Evolutionary conservation across 2,888 invertebrate species (phyloP).

Genomic region (Volucella zonaria): DNA sequence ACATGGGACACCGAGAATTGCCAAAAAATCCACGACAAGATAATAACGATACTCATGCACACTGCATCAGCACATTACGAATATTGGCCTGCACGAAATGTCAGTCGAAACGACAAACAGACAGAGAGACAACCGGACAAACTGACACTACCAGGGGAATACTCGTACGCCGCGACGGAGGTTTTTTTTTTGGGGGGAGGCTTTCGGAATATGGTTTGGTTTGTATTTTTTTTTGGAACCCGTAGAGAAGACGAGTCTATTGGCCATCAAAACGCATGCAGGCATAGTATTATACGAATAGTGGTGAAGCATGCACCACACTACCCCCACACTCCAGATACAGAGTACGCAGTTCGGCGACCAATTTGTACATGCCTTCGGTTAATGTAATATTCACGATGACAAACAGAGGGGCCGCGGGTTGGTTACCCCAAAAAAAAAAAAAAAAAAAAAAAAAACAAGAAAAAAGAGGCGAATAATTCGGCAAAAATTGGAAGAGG

Average conservation of each 20-base stretch:
- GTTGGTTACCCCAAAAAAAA: constrained; percentile 3
- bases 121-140: constrained; percentile 39
- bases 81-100: constrained; percentile 46
- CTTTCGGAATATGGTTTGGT: neutral
- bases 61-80: constrained; percentile 25
- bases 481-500: neutral
- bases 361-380: constrained; percentile 68
- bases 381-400: constrained; percentile 67
- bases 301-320: constrained; percentile 3
- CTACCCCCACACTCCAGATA: constrained; percentile 11
- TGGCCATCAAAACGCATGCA: constrained; percentile 44
- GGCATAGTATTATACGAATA: constrained; percentile 12
- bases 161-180: too few species aligned
- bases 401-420: neutral
- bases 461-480: constrained; percentile 13
- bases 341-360: constrained; percentile 58
- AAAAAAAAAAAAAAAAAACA: too few species aligned
- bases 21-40: constrained; percentile 67
- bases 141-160: constrained; percentile 6
- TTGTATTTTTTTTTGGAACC: constrained; percentile 23
- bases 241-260: constrained; percentile 40
- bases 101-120: constrained; percentile 42
- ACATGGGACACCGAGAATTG: constrained; percentile 22
- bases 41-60: constrained; percentile 58
- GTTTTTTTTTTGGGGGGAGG: neutral